Conservation (phyloP, 2,797 vertebrate species). For the Bradypus variegatus region DNA sequence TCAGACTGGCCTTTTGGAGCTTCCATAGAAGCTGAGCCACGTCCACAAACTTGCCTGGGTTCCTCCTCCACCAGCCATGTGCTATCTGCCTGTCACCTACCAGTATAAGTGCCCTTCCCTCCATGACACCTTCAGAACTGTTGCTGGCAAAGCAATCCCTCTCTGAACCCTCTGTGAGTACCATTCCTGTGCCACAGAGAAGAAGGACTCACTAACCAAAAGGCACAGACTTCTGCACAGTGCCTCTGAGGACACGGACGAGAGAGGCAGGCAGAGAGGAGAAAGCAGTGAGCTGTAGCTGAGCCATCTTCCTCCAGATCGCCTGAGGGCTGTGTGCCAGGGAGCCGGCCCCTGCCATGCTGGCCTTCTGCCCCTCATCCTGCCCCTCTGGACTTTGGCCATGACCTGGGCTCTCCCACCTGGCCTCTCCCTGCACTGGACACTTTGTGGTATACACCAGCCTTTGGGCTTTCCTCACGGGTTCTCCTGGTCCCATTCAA, state of each 20-base stretch:
- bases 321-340: fast-evolving
- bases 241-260: background rate
- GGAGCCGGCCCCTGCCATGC: background rate
- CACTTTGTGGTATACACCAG: background rate
- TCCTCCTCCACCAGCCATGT: background rate
- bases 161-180: background rate
- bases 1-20: background rate
- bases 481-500: background rate
- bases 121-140: background rate
- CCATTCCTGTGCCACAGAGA: background rate
- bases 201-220: background rate
- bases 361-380: background rate
- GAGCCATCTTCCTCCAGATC: background rate
- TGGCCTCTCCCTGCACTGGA: background rate
- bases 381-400: background rate
- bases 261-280: background rate
- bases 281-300: background rate
- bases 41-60: background rate
- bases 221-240: fast-evolving
- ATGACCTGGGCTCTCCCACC: background rate
- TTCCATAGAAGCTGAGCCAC: background rate
- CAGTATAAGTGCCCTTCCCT: background rate
- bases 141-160: background rate
- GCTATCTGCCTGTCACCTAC: background rate
- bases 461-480: background rate